Evolutionary conservation across 30 jellyfish, hydroid and myxozoan species (phyloP).

Genomic region (Catostylus mosaicus): DNA sequence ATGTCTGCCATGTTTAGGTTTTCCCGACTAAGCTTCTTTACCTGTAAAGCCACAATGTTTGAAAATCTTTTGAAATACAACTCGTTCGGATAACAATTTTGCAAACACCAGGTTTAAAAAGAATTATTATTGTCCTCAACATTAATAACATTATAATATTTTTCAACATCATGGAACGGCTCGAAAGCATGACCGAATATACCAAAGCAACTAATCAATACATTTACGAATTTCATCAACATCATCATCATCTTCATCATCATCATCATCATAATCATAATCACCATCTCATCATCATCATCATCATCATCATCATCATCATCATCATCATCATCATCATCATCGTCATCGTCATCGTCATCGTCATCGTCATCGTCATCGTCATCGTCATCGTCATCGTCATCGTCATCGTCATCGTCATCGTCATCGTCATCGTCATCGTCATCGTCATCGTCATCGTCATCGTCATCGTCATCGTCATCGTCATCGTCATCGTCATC

Average conservation of each 20-base stretch:
- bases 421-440: not conserved
- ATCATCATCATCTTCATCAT: not conserved
- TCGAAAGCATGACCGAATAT: too few species aligned
- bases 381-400: not conserved
- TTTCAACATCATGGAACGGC: too few species aligned
- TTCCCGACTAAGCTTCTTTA: conserved; percentile 33
- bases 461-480: not conserved
- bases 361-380: not conserved
- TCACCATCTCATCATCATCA: too few species aligned
- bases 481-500: not conserved
- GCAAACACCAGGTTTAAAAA: too few species aligned
- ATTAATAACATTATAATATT: too few species aligned
- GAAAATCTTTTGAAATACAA: too few species aligned
- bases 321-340: not conserved
- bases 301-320: not conserved
- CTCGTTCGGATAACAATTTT: too few species aligned
- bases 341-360: not conserved
- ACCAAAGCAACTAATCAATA: too few species aligned
- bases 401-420: not conserved
- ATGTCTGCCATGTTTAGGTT: conserved; percentile 19
- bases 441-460: not conserved
- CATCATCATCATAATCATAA: too few species aligned
- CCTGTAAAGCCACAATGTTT: conserved; percentile 20
- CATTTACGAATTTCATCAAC: not conserved
- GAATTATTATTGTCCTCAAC: too few species aligned